phyloP scores from a whole-genome alignment of 2,888 invertebrate species.

The Acronicta alni region DNA sequence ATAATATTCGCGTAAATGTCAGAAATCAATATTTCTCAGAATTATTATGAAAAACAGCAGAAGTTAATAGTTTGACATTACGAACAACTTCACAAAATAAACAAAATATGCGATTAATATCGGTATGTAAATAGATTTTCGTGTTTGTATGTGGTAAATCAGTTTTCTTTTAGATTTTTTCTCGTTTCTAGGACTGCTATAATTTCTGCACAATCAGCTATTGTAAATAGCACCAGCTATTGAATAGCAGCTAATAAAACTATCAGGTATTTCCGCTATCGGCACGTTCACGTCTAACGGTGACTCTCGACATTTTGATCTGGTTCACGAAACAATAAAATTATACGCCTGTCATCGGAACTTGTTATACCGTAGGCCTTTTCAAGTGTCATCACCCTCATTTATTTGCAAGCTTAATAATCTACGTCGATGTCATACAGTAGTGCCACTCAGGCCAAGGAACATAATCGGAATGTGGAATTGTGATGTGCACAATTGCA shows the following conservation, averaged over 20 bases:
- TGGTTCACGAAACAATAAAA: constrained; percentile 86
- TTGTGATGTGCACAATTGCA: constrained; percentile 58
- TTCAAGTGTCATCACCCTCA: constrained; percentile 68
- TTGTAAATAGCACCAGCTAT: constrained; percentile 13
- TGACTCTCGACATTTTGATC: constrained; percentile 78
- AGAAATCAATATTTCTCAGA: no score
- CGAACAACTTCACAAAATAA: constrained; percentile 3
- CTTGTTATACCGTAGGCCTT: constrained; percentile 69
- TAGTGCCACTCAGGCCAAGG: constrained; percentile 52
- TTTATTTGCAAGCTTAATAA: constrained; percentile 49
- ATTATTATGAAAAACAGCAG: constrained; percentile 27
- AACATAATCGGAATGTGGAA: constrained; percentile 59
- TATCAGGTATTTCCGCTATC: constrained; percentile 76
- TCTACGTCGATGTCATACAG: constrained; percentile 42
- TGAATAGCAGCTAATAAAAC: constrained; percentile 65
- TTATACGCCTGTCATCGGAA: constrained; percentile 73
- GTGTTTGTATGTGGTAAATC: no score
- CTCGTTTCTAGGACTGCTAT: not conserved
- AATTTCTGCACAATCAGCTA: constrained; percentile 12
- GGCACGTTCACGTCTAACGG: constrained; percentile 83
- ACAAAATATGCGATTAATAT: not conserved
- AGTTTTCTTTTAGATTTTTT: not conserved
- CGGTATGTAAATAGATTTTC: not conserved
- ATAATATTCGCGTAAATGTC: no score
- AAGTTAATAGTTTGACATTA: constrained; percentile 8